Conservation (phyloP, 2,888 invertebrate species). For the Limnephilus lunatus region DNA sequence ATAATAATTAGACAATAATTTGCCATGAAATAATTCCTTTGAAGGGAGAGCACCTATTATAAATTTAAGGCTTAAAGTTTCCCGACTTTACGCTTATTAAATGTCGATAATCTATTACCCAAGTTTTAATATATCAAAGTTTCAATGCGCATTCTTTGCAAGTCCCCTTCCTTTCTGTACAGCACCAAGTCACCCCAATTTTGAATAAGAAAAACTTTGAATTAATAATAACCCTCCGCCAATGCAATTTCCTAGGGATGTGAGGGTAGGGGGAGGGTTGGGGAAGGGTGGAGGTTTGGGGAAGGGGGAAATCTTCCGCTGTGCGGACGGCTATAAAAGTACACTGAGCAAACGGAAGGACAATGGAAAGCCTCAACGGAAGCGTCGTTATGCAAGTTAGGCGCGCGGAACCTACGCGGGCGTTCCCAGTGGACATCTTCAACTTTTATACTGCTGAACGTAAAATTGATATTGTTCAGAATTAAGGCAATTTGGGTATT, state of each 20-base stretch:
- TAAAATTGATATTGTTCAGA: slow-evolving; percentile 3
- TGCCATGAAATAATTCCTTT: neutral
- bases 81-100: slow-evolving; percentile 35
- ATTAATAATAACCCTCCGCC: slow-evolving; percentile 56
- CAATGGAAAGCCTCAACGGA: slow-evolving; percentile 57
- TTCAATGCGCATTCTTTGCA: slow-evolving; percentile 40
- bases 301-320: slow-evolving; percentile 25
- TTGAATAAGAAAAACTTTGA: slow-evolving; percentile 55
- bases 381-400: slow-evolving; percentile 62
- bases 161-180: slow-evolving; percentile 7
- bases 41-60: neutral
- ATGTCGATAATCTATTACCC: slow-evolving; percentile 48
- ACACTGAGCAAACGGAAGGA: slow-evolving; percentile 57
- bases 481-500: neutral
- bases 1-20: neutral
- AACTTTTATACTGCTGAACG: neutral
- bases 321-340: slow-evolving; percentile 56
- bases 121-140: slow-evolving; percentile 48
- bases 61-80: neutral
- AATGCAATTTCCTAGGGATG: slow-evolving; percentile 48
- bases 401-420: slow-evolving; percentile 24
- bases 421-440: slow-evolving; percentile 26
- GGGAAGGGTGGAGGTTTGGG: neutral
- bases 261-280: neutral
- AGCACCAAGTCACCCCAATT: slow-evolving; percentile 49